Base-by-base conservation (phyloP, 2,797 vertebrate genomes). In the Bryconaethiops microstoma region DNA sequence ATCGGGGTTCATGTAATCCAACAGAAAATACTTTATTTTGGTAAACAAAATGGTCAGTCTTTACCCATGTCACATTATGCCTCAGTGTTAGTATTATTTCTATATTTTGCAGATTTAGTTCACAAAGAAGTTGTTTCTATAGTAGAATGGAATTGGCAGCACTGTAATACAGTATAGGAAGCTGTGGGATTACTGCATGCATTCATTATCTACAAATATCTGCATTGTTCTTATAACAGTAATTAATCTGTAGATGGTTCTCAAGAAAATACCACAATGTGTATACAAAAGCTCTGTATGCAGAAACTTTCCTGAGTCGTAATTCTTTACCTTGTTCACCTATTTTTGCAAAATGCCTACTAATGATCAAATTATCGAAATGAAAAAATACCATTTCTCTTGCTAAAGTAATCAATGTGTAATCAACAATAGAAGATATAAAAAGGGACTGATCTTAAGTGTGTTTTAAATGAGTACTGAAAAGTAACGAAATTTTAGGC, bases 161-260 rank as follows among this genome's bases (percentile, higher is more conserved):
- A 48, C 40, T 21, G 10, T 48, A 69, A 5, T 68, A 10, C 39
- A 68, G 19, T 42, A n/a, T 13, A 50, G 7, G 45, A 17, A 50
- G 21, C 5, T 23, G 68, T 14, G 10, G 25, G 14, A 35, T n/a
- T 55, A 17, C 52, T 73, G 70, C 70, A 57, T 54, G n/a, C 17
- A 73, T 57, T 73, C n/a, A 54, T 52, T 50, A 35, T 73, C 50
- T 13, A 55, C 29, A 57, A 13, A 73, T n/a, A 39, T 39, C 52
- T 39, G 19, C 70, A 54, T 35, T 73, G 70, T 73, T n/a, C 25
- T 73, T n/a, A 21, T 5, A 0, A 73, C 29, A 1, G 52, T 12
- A 73, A 55, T 39, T 73, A 29, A n/a, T 35, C 70, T 39, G 54
- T 54, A 71, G 45, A 29, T 52, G 45, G 4, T 70, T 25, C 23